Base-by-base conservation (phyloP, 1,140 invertebrate genomes). In the Gryllus bimaculatus region DNA sequence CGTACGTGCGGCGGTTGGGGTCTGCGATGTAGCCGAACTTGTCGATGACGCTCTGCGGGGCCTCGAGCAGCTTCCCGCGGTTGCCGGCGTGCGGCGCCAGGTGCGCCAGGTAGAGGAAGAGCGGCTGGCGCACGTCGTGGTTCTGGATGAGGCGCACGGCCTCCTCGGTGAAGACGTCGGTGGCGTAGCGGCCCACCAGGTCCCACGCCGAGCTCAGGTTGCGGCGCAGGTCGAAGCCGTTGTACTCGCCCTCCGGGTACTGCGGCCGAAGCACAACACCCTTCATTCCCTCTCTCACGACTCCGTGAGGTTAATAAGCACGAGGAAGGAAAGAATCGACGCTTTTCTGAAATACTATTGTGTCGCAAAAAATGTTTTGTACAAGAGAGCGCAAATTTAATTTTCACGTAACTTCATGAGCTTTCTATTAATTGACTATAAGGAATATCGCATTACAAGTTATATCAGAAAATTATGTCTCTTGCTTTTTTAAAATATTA, bases 91-190 rank as follows among this genome's bases (percentile, higher is more conserved):
- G 92, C 18, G 90, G 89, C 0, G 90, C 91, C 15, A 91, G 86
- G 83, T 93, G 91, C 0, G 91, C 89, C 78, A 93, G 83, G 83
- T 92, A 91, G 8, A 93, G 84, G 84, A 93, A 93, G 48, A 93
- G 85, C 0, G 92, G 91, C 48, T 85, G 87, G n/a, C 85, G 81
- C 74, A 84, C 79, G 76, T 91, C 87, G 81, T 92, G 90, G 10
- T 87, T 82, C 39, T 87, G 82, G 21, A 93, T 92, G 8, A 90
- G 85, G 6, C 85, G 85, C 0, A 90, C 84, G 2, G 91, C 91
- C 81, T 91, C 88, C 4, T 90, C 86, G 0, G 91, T 92, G 81
- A 92, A 93, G 4, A 93, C 83, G 80, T 92, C 90, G 0, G 93
- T 94, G 3, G 90, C 89, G 83, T 94, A 94, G 78, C 89, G 86